These are phyloP conservation scores for Sparus aurata DNA, from an alignment of 2,797 vertebrate species.

Conservation along the genomic window DNA sequence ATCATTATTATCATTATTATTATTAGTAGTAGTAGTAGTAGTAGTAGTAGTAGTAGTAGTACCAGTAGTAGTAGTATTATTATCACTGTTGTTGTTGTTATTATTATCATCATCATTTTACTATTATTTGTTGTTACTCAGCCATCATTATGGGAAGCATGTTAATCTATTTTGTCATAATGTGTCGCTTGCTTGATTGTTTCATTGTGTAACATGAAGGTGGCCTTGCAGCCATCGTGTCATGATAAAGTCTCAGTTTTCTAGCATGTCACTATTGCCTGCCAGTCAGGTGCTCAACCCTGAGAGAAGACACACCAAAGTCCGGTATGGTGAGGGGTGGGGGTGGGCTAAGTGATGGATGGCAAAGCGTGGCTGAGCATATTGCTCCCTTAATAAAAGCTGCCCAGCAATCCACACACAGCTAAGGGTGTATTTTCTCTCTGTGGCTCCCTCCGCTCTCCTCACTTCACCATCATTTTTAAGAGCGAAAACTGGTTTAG, in stretches of 20 bases:
- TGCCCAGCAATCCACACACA: conserved; percentile 74
- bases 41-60: too few relatives aligned
- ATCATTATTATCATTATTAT: too few relatives aligned
- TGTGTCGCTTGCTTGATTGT: not conserved
- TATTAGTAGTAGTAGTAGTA: too few relatives aligned
- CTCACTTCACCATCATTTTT: conserved; percentile 70
- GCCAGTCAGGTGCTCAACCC: conserved; percentile 26
- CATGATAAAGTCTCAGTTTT: not conserved
- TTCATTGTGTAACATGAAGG: not conserved
- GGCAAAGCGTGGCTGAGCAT: conserved; percentile 80
- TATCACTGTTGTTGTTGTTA: too few relatives aligned
- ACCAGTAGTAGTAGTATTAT: too few relatives aligned
- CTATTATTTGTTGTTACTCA: too few relatives aligned
- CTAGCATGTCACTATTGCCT: conserved; percentile 15
- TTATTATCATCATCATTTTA: too few relatives aligned
- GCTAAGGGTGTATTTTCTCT: conserved; percentile 63
- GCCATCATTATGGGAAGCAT: not conserved
- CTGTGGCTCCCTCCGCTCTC: conserved; percentile 47
- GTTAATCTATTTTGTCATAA: not conserved
- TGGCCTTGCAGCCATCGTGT: not conserved
- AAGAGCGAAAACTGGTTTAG: conserved; percentile 81
- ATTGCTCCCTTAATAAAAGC: conserved; percentile 86
- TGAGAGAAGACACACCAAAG: conserved; percentile 17
- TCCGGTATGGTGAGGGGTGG: not conserved
- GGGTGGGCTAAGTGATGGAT: conserved; percentile 79